Conservation (phyloP, 35 echinoderm and acorn worm genomes). For the Chiridota heheva region DNA sequence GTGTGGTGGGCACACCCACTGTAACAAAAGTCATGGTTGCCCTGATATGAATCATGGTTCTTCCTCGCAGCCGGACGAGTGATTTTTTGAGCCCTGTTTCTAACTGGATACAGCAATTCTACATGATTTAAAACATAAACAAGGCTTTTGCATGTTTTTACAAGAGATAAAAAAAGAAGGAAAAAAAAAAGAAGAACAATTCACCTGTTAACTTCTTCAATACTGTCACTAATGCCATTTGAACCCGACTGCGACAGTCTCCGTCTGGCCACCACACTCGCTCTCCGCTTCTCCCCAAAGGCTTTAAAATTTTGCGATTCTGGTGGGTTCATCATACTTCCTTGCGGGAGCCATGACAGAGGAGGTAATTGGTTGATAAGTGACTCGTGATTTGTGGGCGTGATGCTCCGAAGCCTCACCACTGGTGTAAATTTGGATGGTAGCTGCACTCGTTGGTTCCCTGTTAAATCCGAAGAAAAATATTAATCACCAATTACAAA, state of each 20-base stretch:
- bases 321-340: background rate
- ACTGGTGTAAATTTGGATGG: constrained; percentile 26
- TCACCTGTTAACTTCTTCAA: constrained; percentile 46
- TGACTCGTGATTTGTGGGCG: constrained; percentile 2
- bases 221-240: constrained; percentile 37
- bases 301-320: background rate
- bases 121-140: background rate
- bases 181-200: background rate
- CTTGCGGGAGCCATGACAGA: background rate
- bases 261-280: constrained; percentile 49
- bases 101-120: too few species aligned
- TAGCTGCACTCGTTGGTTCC: constrained; percentile 1
- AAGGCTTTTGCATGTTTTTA: background rate
- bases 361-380: constrained; percentile 1
- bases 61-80: too few species aligned
- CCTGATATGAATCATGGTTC: too few species aligned
- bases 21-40: too few species aligned
- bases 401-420: constrained; percentile 41
- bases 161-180: too few species aligned
- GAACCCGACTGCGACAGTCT: constrained; percentile 68
- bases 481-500: too few species aligned
- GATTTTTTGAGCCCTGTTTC: too few species aligned
- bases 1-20: too few species aligned
- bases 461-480: background rate
- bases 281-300: constrained; percentile 46